Conservation (phyloP, 2,797 vertebrate species). For the Esox lucius region DNA sequence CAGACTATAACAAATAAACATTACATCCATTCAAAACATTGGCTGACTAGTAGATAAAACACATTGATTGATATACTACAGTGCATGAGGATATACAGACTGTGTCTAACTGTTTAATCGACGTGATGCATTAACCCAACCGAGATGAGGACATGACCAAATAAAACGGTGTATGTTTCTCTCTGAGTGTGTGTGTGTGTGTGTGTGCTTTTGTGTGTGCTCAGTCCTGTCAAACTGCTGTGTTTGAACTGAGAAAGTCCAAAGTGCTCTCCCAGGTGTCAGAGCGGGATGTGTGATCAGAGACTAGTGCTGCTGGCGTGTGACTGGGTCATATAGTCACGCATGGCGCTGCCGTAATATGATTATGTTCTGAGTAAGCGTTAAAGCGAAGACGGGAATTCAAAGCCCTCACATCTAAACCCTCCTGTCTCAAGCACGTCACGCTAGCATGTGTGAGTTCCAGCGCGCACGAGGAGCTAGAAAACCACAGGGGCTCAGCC, state of each 20-base stretch:
- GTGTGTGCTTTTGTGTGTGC: constrained; percentile 6
- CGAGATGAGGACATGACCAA: neutral
- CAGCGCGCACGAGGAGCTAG: neutral
- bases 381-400: neutral
- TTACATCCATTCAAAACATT: constrained; percentile 48
- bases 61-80: constrained; percentile 50
- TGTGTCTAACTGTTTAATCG: constrained; percentile 53
- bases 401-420: neutral
- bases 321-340: constrained; percentile 23
- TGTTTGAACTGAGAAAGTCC: neutral
- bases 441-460: neutral
- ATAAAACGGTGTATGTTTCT: neutral
- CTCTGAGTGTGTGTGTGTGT: constrained; percentile 16
- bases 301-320: neutral
- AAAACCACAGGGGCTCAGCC: constrained; percentile 1
- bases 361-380: constrained; percentile 25
- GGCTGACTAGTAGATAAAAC: constrained; percentile 54
- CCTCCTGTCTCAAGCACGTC: neutral
- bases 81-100: constrained; percentile 27
- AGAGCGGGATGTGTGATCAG: neutral
- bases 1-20: constrained; percentile 50
- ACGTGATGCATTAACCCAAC: constrained; percentile 18
- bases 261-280: neutral
- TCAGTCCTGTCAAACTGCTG: constrained; percentile 11
- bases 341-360: constrained; percentile 7